Evolutionary conservation across 1,140 invertebrate species (phyloP), one percentile per base, ranked within the genome.

Genomic region (Hylyphantes graminicola): DNA sequence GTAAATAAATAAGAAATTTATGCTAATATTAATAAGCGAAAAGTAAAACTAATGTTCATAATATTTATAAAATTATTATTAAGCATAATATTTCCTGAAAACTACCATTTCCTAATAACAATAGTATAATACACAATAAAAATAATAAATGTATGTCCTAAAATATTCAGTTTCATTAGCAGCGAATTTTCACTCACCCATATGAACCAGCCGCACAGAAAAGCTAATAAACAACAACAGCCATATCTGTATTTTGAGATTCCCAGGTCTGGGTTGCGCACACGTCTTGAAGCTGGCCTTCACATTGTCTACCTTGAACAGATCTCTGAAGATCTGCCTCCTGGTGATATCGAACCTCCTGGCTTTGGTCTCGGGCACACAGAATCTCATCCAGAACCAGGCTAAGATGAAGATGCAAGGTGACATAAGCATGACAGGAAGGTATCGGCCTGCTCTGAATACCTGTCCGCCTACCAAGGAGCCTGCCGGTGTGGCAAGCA

Each of bases 211-310:
- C 10, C 55, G 48, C 9, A 76, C 7, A 12, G 78, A 81, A 51
- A 68, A 80, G 19, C 75, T 76, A 11, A 64, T 10, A 51, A 76
- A 53, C 6, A 85, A 7, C 35, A 81, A 21, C 9, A 76, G 21
- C 77, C 77, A 85, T 15, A 85, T 85, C 48, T 85, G 85, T 15
- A 81, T 2, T 15, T 78, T 59, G 8, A 81, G 21, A 35, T 85
- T 85, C 9, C 85, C 85, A n/a, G 78, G 61, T 21, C 85, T 65
- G 0, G 21, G 21, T 55, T 68, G 53, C 1, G 72, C 59, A 12
- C 85, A 85, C 9, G 85, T 85, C 21, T 17, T 65, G 50, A 76
- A 76, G 19, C 85, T 85, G 2, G 79, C 61, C 53, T 76, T 81
- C 12, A 85, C 6, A 13, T 85, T 85, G 7, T 85, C 85, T 4